Base-by-base conservation (phyloP, 1,140 invertebrate species). In the Copidosoma floridanum region DNA sequence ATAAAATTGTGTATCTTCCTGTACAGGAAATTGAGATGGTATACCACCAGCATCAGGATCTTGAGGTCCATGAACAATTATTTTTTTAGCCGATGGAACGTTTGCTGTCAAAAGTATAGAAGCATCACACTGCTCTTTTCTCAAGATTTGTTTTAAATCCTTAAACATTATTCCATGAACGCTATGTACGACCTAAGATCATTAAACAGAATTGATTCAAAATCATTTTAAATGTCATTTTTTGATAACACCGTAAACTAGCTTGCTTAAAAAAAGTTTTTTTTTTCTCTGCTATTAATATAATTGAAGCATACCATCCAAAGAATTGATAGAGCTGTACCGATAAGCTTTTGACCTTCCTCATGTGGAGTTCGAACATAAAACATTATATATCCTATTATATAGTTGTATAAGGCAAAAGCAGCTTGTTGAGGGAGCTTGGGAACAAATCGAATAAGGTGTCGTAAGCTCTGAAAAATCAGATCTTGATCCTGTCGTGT, bases 81-180 rank as follows among this genome's bases (percentile, higher is more conserved):
- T 97, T 81, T 99, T 99, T 76, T 99, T 99, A 6, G 97, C 95
- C 10, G 95, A 96, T 0, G 97, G 97, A 24, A 99, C 95, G 84
- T 99, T 99, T 0, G 97, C 97, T 2, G 97, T 99, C 1, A 99
- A 83, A 47, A 99, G 81, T 64, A 99, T 92, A 0, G 95, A 96
- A 0, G 96, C 94, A 81, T 99, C 97, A 75, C 97, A 99, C 74
- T 99, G 98, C 77, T 99, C 97, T 76, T 99, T 99, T 58, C 97
- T 85, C 57, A 99, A 80, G 60, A 98, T 98, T 82, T 99, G 97
- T 72, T 99, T 99, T 12, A 99, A 81, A 81, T 99, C 98, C 82
- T 99, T 99, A 69, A 99, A 98, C 88, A 98, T 97, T 57, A 99
- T 96, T 37, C 97, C 97, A 75, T 99, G 95, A 0, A 99, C 96